These are phyloP conservation scores for Lacanobia wlatinum DNA, from an alignment of 2,888 invertebrate genomes.

Conservation along the genomic window DNA sequence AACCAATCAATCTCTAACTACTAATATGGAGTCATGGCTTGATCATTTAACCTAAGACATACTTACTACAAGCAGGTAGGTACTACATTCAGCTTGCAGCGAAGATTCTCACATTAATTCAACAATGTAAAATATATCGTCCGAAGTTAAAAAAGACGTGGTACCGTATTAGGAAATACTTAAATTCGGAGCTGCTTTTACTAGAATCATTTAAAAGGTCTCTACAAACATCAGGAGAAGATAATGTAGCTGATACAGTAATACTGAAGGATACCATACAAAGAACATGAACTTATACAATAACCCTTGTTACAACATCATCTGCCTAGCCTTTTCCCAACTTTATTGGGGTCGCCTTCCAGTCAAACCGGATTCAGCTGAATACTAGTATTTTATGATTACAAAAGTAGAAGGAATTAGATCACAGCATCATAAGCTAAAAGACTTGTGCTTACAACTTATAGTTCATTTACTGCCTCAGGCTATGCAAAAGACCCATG, in stretches of 20 bases:
- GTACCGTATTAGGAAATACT: too few relatives aligned
- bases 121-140: not conserved
- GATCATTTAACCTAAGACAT: conserved; percentile 36
- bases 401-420: not conserved
- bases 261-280: not conserved
- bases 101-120: conserved; percentile 2
- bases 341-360: too few relatives aligned
- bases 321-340: too few relatives aligned
- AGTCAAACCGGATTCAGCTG: too few relatives aligned
- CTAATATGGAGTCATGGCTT: conserved; percentile 9
- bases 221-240: too few relatives aligned
- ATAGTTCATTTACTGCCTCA: not conserved
- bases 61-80: not conserved
- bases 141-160: not conserved
- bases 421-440: not conserved
- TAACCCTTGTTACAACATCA: not conserved
- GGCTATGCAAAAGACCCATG: not conserved
- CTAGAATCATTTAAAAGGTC: too few relatives aligned
- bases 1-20: conserved; percentile 12
- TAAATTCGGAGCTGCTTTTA: too few relatives aligned
- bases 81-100: not conserved
- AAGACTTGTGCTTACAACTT: not conserved
- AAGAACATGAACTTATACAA: not conserved
- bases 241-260: too few relatives aligned
- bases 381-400: too few relatives aligned